phyloP scores from a whole-genome alignment of 2,888 invertebrate genomes.

The Chrysina gloriosa region DNA sequence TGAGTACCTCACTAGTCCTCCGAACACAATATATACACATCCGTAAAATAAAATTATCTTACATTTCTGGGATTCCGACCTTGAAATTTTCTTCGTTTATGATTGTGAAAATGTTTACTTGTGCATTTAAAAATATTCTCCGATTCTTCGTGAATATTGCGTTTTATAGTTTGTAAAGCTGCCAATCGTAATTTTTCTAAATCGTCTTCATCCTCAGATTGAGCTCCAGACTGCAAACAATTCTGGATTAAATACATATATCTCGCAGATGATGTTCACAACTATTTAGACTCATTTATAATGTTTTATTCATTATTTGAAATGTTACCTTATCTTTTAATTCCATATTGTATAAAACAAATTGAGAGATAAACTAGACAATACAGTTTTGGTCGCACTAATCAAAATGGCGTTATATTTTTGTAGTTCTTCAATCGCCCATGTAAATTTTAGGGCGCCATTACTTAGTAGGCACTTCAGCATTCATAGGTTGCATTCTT shows the following conservation, averaged over 20 bases:
- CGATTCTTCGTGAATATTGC: slow-evolving; percentile 16
- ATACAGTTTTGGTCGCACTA: slow-evolving; percentile 34
- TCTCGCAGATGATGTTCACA: background rate
- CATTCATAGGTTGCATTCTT: background rate
- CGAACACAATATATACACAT: too few species aligned
- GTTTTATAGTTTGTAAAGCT: slow-evolving; percentile 63
- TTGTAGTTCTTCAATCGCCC: slow-evolving; percentile 22
- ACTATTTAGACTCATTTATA: background rate
- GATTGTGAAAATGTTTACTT: slow-evolving; percentile 22
- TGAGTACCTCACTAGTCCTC: too few species aligned
- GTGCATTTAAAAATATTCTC: slow-evolving; percentile 14
- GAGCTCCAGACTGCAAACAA: slow-evolving; percentile 52
- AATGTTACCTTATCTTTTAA: slow-evolving; percentile 41
- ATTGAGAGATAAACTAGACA: background rate
- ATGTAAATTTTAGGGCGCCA: slow-evolving; percentile 23
- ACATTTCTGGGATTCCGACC: slow-evolving; percentile 51
- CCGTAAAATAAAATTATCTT: slow-evolving; percentile 42
- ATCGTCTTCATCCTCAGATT: slow-evolving; percentile 68
- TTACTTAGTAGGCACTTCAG: background rate
- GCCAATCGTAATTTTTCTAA: slow-evolving; percentile 66
- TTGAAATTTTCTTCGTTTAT: slow-evolving; percentile 46
- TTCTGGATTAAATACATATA: background rate
- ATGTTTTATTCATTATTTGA: background rate
- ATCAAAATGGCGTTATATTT: slow-evolving; percentile 41
- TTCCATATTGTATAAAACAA: slow-evolving; percentile 37